phyloP scores from a whole-genome alignment of 2,113 vertebrate genomes.

The Xiphorhynchus elegans region DNA sequence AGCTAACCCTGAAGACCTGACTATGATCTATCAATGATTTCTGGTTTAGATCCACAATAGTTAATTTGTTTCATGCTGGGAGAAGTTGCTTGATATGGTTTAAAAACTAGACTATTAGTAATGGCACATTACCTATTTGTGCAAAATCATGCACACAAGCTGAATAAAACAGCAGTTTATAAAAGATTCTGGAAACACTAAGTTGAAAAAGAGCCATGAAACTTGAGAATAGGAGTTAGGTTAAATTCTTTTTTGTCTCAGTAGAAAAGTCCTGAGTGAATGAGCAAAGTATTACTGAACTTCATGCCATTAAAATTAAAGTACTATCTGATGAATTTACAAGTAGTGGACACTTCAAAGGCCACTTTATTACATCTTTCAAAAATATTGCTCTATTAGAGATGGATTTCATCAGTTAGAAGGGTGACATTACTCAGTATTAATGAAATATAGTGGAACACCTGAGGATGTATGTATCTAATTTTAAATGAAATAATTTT shows the following conservation, averaged over 20 bases:
- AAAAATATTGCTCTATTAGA: slow-evolving; percentile 67
- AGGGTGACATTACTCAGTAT: slow-evolving; percentile 62
- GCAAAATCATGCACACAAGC: not conserved
- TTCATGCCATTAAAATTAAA: not conserved
- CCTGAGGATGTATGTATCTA: slow-evolving; percentile 59
- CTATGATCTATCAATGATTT: slow-evolving; percentile 53
- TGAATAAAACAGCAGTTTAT: not conserved
- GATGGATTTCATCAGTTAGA: slow-evolving; percentile 64
- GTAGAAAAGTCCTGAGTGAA: not conserved
- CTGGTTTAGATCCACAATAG: slow-evolving; percentile 54
- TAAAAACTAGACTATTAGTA: slow-evolving; percentile 12
- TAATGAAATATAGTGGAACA: slow-evolving; percentile 69
- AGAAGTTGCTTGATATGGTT: slow-evolving; percentile 27
- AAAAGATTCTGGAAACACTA: not conserved
- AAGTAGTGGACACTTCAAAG: slow-evolving; percentile 18
- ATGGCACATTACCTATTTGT: not conserved
- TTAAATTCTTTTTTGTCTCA: not conserved
- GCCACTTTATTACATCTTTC: slow-evolving; percentile 33
- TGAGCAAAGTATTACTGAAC: not conserved
- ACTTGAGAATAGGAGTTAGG: not conserved
- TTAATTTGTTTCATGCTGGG: slow-evolving; percentile 47
- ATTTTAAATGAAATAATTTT: slow-evolving; percentile 66
- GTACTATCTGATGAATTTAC: not conserved
- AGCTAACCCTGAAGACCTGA: slow-evolving; percentile 50
- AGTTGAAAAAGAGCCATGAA: not conserved